Base-by-base conservation (phyloP, 2,888 invertebrate species). In the Drosophila prolongata region DNA sequence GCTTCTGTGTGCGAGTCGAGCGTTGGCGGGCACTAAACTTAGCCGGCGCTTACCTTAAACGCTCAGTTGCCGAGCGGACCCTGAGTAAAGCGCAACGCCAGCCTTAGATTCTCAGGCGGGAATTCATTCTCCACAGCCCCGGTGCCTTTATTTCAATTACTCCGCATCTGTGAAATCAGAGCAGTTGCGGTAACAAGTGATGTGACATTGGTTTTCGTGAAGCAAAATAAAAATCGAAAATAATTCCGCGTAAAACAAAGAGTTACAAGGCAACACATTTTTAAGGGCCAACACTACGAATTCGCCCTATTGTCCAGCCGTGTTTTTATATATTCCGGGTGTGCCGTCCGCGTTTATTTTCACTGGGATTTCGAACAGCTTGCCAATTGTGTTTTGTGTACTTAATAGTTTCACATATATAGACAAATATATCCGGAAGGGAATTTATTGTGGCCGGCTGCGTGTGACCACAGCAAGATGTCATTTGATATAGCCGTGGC, bases 401-500 rank as follows among this genome's bases (percentile, higher is more conserved):
- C n/a, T 64, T 54, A 35, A 54, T 42, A 64, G 46, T 54, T 37
- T 34, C 14, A 38, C 44, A n/a, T 30, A 44, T 46, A 46, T 38
- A 46, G 27, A 47, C 13, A 16, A 14, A 37, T 30, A 55, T 44
- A 19, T 43, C 52, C 43, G n/a, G 55, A 44, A 75, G 69, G 79
- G 64, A 84, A 77, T 77, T 46, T 34, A 70, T 59, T 72, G 65
- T 47, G 61, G 47, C 47, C 44, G 56, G 46, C 57, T 59, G 38
- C 70, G 47, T 50, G 49, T 19, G 68, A 76, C 54, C 62, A 44
- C 56, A 69, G 34, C 70, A 75, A 74, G 50, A 90, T 90, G 90
- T 89, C 91, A 73, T 91, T 91, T 60, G 87, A 91, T 81, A 90
- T 91, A 74, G 86, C 91, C n/a, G 82, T 91, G 56, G 90, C 89